Evolutionary conservation across 2,888 invertebrate genomes (phyloP).

Genomic region (Lapara coniferarum): DNA sequence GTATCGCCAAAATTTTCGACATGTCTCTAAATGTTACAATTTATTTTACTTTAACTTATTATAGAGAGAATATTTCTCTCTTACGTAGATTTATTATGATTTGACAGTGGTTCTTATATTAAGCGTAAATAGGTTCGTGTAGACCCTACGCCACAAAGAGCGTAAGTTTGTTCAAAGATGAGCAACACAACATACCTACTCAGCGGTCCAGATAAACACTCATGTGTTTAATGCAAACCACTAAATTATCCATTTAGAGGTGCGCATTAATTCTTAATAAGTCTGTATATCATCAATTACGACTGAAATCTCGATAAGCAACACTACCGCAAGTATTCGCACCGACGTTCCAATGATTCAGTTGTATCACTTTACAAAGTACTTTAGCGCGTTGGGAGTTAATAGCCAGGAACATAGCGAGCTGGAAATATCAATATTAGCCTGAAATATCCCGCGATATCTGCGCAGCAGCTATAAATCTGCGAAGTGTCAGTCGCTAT

Average conservation of each 20-base stretch:
- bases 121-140: neutral
- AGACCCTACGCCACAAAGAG: neutral
- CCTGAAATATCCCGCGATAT: slow-evolving; percentile 73
- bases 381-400: slow-evolving; percentile 73
- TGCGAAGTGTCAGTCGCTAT: slow-evolving; percentile 77
- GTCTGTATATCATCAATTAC: slow-evolving; percentile 27
- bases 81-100: no score
- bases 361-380: slow-evolving; percentile 65
- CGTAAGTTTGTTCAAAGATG: neutral
- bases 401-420: slow-evolving; percentile 63
- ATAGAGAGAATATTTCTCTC: no score
- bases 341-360: slow-evolving; percentile 47
- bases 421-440: slow-evolving; percentile 75
- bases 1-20: no score
- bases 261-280: slow-evolving; percentile 21
- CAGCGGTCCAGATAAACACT: slow-evolving; percentile 13
- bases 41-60: no score
- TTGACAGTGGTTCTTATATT: neutral
- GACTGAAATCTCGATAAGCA: slow-evolving; percentile 17
- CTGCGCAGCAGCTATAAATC: slow-evolving; percentile 70
- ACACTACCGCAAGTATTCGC: slow-evolving; percentile 17
- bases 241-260: slow-evolving; percentile 23
- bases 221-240: slow-evolving; percentile 23
- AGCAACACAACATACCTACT: neutral
- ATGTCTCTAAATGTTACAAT: neutral